Base-by-base conservation (phyloP, 2,888 invertebrate genomes). In the Raillietiella orientalis region DNA sequence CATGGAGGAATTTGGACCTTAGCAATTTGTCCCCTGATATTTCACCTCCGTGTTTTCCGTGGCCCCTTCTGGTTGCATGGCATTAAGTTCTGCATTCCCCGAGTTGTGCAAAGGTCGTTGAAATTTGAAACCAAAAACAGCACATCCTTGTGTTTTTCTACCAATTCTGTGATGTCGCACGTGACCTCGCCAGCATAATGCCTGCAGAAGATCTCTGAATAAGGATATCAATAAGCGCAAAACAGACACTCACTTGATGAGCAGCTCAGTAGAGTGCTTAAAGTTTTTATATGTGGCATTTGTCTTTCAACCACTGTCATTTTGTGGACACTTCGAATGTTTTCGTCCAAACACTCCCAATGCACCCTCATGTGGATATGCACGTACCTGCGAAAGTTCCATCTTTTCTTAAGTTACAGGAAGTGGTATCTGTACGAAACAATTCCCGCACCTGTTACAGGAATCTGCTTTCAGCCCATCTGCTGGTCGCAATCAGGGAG, bases 151-250 rank as follows among this genome's bases (percentile, higher is more conserved):
- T 93, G 93, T 52, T 93, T 93, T 47, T 93, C 90, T 47, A 93
- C 60, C 52, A 93, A 93, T 2, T 84, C 82, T 9, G 56, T 55
- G 12, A 84, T 60, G 28, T 62, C 62, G 52, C 93, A 93, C 9
- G 72, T 70, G 15, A 93, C 93, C 41, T 87, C 79, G 4, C 93
- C 93, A 1, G 93, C 93, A 45, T 93, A 93, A 46, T 93, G 93
- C 9, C 69, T 71, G 41, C 39, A 50, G 12, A 22, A 22, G 5
- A 22, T 6, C 23, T 6, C 6, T 10, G 10, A 22, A 6, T 8
- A 22, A 11, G 6, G 6, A n/a, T 8, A 17, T 17, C 6, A 17
- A 8, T 17, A 17, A 17, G n/a, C 6, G n/a, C 11, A 21, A 11
- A 14, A 20, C 17, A n/a, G 13, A 9, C 13, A 44, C 53, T 53